Percentiles rank a stretch among this genome's conserved stretches.
phyloP scores from a whole-genome alignment of 1,140 invertebrate genomes.

The Drosophila melanogaster region DNA sequence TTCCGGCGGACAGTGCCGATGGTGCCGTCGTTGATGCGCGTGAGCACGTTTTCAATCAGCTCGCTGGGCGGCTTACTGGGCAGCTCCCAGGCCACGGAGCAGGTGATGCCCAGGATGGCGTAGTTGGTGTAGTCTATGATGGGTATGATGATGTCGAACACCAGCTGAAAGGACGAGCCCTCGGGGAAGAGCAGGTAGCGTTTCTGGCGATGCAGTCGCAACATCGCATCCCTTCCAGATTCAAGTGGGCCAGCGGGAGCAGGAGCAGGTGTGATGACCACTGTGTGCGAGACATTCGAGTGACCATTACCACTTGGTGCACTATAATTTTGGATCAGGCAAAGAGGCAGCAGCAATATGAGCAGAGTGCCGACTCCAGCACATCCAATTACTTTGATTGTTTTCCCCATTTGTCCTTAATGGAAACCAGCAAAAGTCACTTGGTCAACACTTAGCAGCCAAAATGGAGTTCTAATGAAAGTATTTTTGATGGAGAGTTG shows the following conservation, averaged over 20 bases:
- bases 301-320: slow-evolving; percentile 1
- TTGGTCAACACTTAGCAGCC: slow-evolving; percentile 30
- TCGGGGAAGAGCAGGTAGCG: slow-evolving; percentile 91
- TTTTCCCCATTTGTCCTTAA: slow-evolving; percentile 56
- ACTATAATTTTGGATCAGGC: slow-evolving; percentile 17
- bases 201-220: slow-evolving; percentile 80
- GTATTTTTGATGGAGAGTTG: neutral
- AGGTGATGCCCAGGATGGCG: slow-evolving; percentile 89
- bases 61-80: slow-evolving; percentile 86
- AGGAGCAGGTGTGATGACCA: neutral
- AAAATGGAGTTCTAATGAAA: neutral
- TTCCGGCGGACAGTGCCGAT: slow-evolving; percentile 72
- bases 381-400: slow-evolving; percentile 69
- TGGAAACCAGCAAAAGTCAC: slow-evolving; percentile 31
- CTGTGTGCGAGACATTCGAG: slow-evolving; percentile 11
- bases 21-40: slow-evolving; percentile 76
- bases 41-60: slow-evolving; percentile 75
- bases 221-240: slow-evolving; percentile 25
- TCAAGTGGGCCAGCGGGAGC: neutral
- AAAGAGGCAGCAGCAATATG: slow-evolving; percentile 37
- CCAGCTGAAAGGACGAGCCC: slow-evolving; percentile 90
- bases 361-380: slow-evolving; percentile 31
- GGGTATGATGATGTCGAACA: slow-evolving; percentile 82
- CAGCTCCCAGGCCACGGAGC: slow-evolving; percentile 90
- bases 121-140: slow-evolving; percentile 82